Base-by-base conservation (phyloP, 1,140 invertebrate species). In the Sinonovacula constricta region DNA sequence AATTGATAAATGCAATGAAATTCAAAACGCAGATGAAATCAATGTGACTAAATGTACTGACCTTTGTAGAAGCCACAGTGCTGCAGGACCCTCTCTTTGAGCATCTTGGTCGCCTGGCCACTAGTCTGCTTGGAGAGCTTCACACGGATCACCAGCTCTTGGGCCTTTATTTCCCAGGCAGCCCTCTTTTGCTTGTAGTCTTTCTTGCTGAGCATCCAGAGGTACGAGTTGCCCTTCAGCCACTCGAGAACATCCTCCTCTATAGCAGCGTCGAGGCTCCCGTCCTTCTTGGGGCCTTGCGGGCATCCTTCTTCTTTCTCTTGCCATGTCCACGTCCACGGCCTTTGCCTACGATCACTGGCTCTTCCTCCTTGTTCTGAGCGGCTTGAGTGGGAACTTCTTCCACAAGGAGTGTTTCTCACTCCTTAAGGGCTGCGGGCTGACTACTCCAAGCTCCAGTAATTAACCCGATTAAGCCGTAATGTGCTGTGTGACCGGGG, bases 301-400 rank as follows among this genome's bases (percentile, higher is more conserved):
- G 10, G 14, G 60, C 28, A 57, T 15, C 22, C 54, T 24, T 57
- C 54, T 57, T 26, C 24, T 57, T 57, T 7, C 54, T 26, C 12
- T n/a, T n/a, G 59, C 31, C 59, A 4, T 62, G 22, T 7, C 59
- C 59, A 62, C 59, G 31, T 62, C 65, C 31, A 67, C 33, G 65
- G 65, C 33, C 39, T 36, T 67, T 67, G 65, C 39, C 65, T 67
- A 67, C 39, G 39, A 18, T 7, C 39, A 89, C 31, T 30, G 88
- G 57, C 56, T 81, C 76, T 31, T 75, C 71, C 31, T 87, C 78
- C 59, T 71, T 81, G 45, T 75, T 82, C 57, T 84, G 68, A 77
- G 87, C 88, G 56, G 83, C 81, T 70, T 78, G 76, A 39, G 86
- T 88, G 68, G 39, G 71, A 26, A 36, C 24, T 59, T 15, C n/a